Evolutionary conservation across 2,113 vertebrate genomes (phyloP).

Genomic region (Antennarius striatus): DNA sequence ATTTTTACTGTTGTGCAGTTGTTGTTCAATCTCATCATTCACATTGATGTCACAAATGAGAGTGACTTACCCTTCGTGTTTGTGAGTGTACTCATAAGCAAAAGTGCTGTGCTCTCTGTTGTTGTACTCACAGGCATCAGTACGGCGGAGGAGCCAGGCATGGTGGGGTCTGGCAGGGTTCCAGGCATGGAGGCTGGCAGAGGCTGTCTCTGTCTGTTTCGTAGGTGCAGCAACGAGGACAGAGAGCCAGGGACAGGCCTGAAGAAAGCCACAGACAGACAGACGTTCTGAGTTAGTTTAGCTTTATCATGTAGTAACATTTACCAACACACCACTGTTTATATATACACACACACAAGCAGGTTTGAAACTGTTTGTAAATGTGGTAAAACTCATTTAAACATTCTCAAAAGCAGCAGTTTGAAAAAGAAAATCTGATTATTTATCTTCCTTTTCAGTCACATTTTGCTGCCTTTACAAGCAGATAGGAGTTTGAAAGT

Average conservation of each 20-base stretch:
- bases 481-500: too few relatives aligned
- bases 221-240: conserved; percentile 96
- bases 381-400: not conserved
- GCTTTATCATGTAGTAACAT: conserved; percentile 3
- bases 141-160: conserved; percentile 97
- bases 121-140: conserved; percentile 94
- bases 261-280: conserved; percentile 45
- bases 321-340: not conserved
- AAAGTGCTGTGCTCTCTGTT: conserved; percentile 47
- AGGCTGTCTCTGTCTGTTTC: conserved; percentile 98
- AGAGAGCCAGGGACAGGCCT: conserved; percentile 98
- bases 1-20: not conserved
- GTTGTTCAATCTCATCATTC: not conserved
- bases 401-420: not conserved
- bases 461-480: too few relatives aligned
- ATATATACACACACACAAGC: not conserved
- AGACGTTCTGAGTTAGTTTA: conserved; percentile 8
- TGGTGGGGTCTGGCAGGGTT: conserved; percentile 96
- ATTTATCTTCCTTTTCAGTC: too few relatives aligned
- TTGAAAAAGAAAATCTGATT: not conserved
- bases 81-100: conserved; percentile 20
- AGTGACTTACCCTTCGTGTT: conserved; percentile 16
- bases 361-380: not conserved
- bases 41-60: conserved; percentile 17
- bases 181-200: conserved; percentile 99